Evolutionary conservation across 2,797 vertebrate genomes (phyloP).

Genomic region (Coranthus polyacanthus): DNA sequence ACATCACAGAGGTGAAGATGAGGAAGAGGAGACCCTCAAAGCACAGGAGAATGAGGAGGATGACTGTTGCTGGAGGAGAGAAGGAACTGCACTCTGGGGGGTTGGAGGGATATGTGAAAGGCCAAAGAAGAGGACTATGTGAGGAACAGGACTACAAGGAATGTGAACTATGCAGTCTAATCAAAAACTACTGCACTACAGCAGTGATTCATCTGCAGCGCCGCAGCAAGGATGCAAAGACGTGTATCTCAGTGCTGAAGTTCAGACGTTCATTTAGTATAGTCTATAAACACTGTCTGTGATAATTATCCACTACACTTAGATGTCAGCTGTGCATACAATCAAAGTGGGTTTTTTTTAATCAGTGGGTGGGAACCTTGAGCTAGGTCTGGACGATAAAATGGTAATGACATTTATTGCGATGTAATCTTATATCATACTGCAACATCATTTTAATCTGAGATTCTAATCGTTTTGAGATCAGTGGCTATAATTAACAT

Average conservation of each 20-base stretch:
- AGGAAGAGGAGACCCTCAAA: conserved; percentile 98
- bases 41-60: conserved; percentile 98
- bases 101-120: conserved; percentile 50
- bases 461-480: too few relatives aligned
- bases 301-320: not conserved
- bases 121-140: conserved; percentile 57
- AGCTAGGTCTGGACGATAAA: not conserved
- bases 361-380: not conserved
- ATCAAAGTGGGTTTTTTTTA: not conserved
- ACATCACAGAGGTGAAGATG: conserved; percentile 99
- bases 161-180: conserved; percentile 12
- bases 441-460: too few relatives aligned
- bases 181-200: conserved; percentile 11
- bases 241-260: too few relatives aligned
- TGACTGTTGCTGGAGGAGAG: conserved; percentile 96
- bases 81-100: conserved; percentile 96
- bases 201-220: not conserved
- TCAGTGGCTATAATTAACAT: too few relatives aligned
- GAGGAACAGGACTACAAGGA: conserved; percentile 28
- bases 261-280: not conserved
- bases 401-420: too few relatives aligned
- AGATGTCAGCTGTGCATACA: not conserved
- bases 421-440: too few relatives aligned
- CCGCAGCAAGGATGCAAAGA: conserved; percentile 1
- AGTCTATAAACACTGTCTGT: not conserved